Evolutionary conservation across 2,888 invertebrate species (phyloP), one percentile per base, ranked within the genome.

Genomic region (Apomyelois bistriatella): DNA sequence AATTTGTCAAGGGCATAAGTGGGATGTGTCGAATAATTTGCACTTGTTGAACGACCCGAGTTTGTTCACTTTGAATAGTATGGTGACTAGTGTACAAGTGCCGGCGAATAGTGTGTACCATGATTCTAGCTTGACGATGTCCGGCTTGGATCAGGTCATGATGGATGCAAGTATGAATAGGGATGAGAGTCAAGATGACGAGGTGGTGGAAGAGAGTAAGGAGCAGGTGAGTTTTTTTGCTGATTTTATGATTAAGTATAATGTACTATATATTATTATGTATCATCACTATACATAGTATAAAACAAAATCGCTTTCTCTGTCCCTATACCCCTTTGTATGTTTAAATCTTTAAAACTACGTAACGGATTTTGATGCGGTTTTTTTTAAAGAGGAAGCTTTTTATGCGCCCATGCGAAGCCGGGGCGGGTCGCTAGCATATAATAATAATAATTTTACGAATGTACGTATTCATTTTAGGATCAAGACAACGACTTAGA

Each of bases 1-100:
- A 38, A 78, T 93, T 60, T 91, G 93, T 13, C 93, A 94, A 58
- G 94, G 94, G 0, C 94, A 94, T 70, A 92, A 93, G 35, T 93
- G 93, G 93, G 93, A 93, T 60, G 91, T 93, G 0, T 91, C 92
- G 0, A 93, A 93, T 56, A 93, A 93, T 63, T 76, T 92, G 7
- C 92, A 93, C 53, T 77, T 93, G 54, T 76, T 93, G 48, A 91
- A 80, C 66, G 91, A 80, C 69, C 92, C 85, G 48, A 92, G 82
- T 79, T 72, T 84, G 65, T 87, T 88, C 53, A 86, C 90, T 0
- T 50, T 91, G 16, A 89, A 88, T 37, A 87, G 86, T 59, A 90
- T 89, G 90, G 89, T 89, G 40, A 90, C 90, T 0, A 85, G 85
- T 60, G 87, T 87, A 0, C 89, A 86, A 51, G 77, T 89, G 3